Conservation (phyloP, 2,113 vertebrate genomes). For the Nipponia nippon region DNA sequence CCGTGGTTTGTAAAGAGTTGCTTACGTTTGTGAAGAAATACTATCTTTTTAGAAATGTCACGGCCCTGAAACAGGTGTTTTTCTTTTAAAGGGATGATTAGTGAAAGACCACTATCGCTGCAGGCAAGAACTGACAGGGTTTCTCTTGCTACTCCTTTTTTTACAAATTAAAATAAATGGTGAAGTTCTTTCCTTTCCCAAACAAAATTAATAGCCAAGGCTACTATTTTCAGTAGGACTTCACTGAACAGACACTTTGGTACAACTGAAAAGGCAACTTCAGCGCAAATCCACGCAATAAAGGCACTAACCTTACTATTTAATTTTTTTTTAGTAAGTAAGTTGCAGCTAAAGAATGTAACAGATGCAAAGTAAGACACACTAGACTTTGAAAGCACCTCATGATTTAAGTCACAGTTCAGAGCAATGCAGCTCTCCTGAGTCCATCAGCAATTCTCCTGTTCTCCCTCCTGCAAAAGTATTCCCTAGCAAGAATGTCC, state of each 20-base stretch:
- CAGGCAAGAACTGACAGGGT: neutral
- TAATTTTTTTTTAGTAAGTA: neutral
- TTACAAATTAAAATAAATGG: neutral
- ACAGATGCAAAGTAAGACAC: neutral
- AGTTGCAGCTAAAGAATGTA: neutral
- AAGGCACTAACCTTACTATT: neutral
- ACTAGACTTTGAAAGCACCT: fast-evolving
- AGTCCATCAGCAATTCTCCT: neutral
- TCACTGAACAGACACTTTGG: neutral
- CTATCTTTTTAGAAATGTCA: neutral
- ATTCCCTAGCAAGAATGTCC: neutral
- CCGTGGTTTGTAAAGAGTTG: neutral
- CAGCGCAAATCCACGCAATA: neutral
- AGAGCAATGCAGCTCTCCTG: neutral
- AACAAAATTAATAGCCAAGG: neutral
- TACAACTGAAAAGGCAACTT: neutral
- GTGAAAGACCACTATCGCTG: neutral
- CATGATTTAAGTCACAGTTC: neutral
- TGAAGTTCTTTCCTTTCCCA: neutral
- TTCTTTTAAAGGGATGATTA: neutral
- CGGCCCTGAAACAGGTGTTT: neutral
- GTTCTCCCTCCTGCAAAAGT: neutral
- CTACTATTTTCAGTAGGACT: no score
- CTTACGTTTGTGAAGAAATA: neutral
- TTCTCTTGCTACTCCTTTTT: neutral